Conservation (phyloP, 2,113 vertebrate species). For the Merops nubicus region DNA sequence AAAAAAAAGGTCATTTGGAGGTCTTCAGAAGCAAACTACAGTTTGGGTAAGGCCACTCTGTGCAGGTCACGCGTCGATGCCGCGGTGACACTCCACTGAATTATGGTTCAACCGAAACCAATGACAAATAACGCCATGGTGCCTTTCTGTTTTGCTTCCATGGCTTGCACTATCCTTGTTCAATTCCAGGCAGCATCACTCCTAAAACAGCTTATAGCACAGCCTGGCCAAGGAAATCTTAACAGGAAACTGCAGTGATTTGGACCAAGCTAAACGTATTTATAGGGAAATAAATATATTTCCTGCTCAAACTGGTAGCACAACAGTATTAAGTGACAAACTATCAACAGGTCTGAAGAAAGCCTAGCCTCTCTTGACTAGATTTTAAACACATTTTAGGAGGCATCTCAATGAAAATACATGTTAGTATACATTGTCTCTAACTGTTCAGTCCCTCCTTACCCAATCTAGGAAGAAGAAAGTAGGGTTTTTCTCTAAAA, state of each 20-base stretch:
- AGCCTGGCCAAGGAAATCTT: neutral
- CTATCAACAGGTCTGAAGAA: neutral
- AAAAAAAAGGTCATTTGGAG: neutral
- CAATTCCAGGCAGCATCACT: neutral
- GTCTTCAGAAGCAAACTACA: neutral
- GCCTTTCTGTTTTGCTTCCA: slow-evolving; percentile 11
- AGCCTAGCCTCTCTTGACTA: neutral
- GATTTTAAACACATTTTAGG: neutral
- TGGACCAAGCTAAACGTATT: neutral
- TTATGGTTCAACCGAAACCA: slow-evolving; percentile 11
- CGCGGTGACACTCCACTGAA: neutral
- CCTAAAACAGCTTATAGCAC: slow-evolving; percentile 23
- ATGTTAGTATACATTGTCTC: neutral
- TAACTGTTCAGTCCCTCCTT: neutral
- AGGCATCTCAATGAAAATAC: neutral
- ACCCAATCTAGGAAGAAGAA: neutral
- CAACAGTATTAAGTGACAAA: neutral
- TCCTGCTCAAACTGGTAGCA: neutral
- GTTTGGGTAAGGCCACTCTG: neutral
- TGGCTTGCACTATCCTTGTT: neutral
- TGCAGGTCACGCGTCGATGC: neutral
- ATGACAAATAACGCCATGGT: neutral
- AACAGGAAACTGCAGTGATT: slow-evolving; percentile 27
- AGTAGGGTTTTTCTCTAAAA: neutral
- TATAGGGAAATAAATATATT: slow-evolving; percentile 40